phyloP scores from a whole-genome alignment of 92 coral and sea anemone species.

The Porites lobata region DNA sequence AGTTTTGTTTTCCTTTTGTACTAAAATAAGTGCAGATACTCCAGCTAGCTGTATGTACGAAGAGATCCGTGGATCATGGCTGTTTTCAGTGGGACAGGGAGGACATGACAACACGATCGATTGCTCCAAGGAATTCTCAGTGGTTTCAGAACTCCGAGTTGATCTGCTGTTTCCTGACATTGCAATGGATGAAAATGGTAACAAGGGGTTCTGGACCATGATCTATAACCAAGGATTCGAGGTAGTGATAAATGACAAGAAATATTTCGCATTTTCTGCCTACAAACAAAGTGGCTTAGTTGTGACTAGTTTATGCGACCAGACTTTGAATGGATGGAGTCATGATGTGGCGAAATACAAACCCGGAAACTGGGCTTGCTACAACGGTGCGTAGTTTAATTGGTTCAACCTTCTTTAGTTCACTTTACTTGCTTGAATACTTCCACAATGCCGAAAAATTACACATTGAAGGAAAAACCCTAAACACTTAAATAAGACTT shows the following conservation, averaged over 20 bases:
- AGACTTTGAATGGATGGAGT: conserved; percentile 77
- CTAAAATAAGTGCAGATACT: too few relatives aligned
- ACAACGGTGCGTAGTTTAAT: conserved; percentile 56
- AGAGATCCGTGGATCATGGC: conserved; percentile 73
- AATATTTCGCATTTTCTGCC: conserved; percentile 78
- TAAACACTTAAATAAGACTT: too few relatives aligned
- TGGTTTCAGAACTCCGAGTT: conserved; percentile 45
- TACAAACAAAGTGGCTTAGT: conserved; percentile 35
- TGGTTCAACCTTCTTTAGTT: not conserved
- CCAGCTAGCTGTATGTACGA: conserved; percentile 84
- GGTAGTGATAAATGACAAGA: conserved; percentile 62
- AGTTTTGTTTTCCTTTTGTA: too few relatives aligned
- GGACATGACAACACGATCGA: conserved; percentile 66
- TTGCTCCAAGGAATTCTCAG: conserved; percentile 55
- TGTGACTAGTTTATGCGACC: conserved; percentile 68
- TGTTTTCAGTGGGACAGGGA: conserved; percentile 55
- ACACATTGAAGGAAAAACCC: too few relatives aligned
- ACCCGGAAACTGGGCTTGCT: conserved; percentile 75
- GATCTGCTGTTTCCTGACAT: conserved; percentile 74
- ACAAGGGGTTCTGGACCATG: conserved; percentile 81
- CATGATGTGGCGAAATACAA: conserved; percentile 60
- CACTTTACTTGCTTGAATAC: too few relatives aligned
- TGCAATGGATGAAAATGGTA: conserved; percentile 65
- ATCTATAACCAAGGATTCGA: conserved; percentile 87
- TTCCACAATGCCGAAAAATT: too few relatives aligned